These are phyloP conservation scores for Leistus spinibarbis DNA, from an alignment of 2,888 invertebrate genomes.

Conservation along the genomic window DNA sequence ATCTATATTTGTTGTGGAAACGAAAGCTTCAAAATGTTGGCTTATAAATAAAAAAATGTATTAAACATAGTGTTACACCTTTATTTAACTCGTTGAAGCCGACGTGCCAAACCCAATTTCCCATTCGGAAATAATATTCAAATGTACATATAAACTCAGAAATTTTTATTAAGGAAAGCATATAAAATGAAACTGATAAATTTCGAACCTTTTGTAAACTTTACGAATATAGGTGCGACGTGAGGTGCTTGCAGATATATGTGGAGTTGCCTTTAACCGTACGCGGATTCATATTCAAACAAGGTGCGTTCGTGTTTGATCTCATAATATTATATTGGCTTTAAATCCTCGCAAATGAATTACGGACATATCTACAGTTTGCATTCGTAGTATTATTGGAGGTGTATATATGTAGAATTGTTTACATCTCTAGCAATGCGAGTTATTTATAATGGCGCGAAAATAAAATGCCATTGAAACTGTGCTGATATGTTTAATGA, in stretches of 20 bases:
- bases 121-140: no score
- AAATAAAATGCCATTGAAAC: conserved; percentile 29
- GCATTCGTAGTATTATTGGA: neutral
- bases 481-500: conserved; percentile 26
- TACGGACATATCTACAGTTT: neutral
- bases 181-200: no score
- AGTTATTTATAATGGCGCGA: conserved; percentile 10
- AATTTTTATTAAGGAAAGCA: no score
- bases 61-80: no score
- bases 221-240: neutral
- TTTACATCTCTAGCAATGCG: neutral
- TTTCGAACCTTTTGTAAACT: neutral
- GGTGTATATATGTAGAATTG: neutral
- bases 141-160: no score
- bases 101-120: no score
- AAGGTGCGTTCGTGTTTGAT: neutral
- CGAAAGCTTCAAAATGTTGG: no score
- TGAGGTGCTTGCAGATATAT: neutral
- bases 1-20: no score
- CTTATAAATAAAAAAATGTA: no score
- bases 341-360: neutral
- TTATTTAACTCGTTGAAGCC: no score
- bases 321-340: neutral
- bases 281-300: neutral
- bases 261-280: neutral